Percentiles rank a stretch among this genome's conserved stretches.
These are phyloP conservation scores for Himalopsyche kuldschensis DNA, from an alignment of 2,888 invertebrate species.

Conservation along the genomic window DNA sequence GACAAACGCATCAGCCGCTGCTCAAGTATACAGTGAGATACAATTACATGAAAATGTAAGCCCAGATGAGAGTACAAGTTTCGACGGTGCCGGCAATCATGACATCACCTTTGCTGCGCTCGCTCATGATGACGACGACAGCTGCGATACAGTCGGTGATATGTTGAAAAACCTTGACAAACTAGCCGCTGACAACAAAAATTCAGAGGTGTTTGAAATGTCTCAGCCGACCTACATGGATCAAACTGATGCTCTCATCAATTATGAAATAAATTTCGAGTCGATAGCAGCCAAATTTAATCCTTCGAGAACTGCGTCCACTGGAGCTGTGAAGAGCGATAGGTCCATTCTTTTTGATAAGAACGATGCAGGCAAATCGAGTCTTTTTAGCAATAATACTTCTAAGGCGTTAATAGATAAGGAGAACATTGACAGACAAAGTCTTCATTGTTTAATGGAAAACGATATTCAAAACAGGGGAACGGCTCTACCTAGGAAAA, in stretches of 20 bases:
- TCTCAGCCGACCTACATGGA: slow-evolving; percentile 24
- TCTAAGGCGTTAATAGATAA: background rate
- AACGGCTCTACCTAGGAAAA: background rate
- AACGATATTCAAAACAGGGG: background rate
- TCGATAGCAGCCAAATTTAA: background rate
- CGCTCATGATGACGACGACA: slow-evolving; percentile 21
- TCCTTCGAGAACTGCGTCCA: background rate
- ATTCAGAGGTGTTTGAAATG: slow-evolving; percentile 10
- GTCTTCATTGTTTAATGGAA: background rate
- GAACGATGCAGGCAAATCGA: background rate
- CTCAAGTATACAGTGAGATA: background rate
- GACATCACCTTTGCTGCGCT: slow-evolving; percentile 20
- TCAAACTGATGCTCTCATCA: slow-evolving; percentile 35
- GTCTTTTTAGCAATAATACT: background rate
- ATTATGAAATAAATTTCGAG: slow-evolving; percentile 25
- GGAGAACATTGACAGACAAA: background rate
- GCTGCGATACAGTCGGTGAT: slow-evolving; percentile 22
- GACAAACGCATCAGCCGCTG: background rate
- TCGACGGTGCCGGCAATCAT: background rate
- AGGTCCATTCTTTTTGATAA: background rate
- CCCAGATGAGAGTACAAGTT: background rate
- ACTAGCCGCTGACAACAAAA: slow-evolving; percentile 1
- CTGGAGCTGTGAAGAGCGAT: background rate
- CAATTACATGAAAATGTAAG: background rate
- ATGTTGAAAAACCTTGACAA: slow-evolving; percentile 1